phyloP scores from a whole-genome alignment of 1,140 invertebrate genomes.

The Drosophila rhopaloa region DNA sequence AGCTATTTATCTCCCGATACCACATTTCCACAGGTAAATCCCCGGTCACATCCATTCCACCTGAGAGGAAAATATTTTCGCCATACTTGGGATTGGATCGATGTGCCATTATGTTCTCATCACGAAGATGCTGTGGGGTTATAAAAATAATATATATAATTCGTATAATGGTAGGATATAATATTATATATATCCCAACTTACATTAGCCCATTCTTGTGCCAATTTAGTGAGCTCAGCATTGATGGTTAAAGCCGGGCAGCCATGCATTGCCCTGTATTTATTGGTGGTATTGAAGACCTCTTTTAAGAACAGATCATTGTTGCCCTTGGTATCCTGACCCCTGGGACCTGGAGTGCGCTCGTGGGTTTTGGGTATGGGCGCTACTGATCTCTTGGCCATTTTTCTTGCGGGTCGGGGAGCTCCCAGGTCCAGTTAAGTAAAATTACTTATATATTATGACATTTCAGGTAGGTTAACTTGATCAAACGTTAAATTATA shows the following conservation, averaged over 20 bases:
- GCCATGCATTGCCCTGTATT: conserved; percentile 60
- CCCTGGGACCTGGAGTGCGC: conserved; percentile 55
- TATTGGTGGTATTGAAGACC: conserved; percentile 54
- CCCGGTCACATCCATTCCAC: conserved; percentile 85
- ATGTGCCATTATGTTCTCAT: conserved; percentile 67
- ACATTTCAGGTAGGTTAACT: conserved; percentile 8
- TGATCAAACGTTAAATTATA: background rate
- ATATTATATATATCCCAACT: background rate
- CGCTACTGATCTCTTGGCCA: conserved; percentile 33
- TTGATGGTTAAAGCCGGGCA: conserved; percentile 55
- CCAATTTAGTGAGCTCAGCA: conserved; percentile 43
- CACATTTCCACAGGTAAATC: conserved; percentile 87
- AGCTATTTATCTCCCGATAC: conserved; percentile 87
- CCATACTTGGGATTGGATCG: conserved; percentile 67
- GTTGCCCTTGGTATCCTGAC: conserved; percentile 62
- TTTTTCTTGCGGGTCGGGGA: conserved; percentile 1
- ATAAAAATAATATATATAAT: background rate
- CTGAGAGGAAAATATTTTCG: conserved; percentile 71
- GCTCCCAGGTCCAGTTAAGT: conserved; percentile 22
- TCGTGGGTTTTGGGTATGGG: conserved; percentile 58
- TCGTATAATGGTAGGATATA: background rate
- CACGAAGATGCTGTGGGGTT: conserved; percentile 56
- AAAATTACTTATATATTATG: background rate
- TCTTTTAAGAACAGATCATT: conserved; percentile 65
- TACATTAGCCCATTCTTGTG: conserved; percentile 75